phyloP scores from a whole-genome alignment of 1,140 invertebrate genomes.

The Hesperophylax magnus region DNA sequence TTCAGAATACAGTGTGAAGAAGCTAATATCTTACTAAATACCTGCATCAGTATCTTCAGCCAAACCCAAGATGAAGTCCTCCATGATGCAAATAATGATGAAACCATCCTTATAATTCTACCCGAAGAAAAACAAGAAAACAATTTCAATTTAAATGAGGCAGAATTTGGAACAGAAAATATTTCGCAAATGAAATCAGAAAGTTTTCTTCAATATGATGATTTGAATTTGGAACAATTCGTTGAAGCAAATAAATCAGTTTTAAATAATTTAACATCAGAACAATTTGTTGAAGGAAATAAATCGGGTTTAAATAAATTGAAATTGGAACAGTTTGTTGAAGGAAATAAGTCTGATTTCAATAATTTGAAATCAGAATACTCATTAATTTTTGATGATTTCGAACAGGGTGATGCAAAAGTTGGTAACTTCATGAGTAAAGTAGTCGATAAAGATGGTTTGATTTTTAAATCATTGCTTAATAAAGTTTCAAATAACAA shows the following conservation, averaged over 20 bases:
- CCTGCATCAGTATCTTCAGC: constrained; percentile 35
- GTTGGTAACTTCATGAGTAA: constrained; percentile 2
- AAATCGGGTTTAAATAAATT: not conserved
- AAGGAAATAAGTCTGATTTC: not conserved
- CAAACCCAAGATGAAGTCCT: constrained; percentile 21
- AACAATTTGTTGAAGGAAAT: not conserved
- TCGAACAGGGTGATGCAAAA: not conserved
- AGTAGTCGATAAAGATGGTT: not conserved
- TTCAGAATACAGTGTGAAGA: constrained; percentile 52
- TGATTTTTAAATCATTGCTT: constrained; percentile 31
- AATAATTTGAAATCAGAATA: not conserved
- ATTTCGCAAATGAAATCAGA: not conserved
- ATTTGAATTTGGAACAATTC: not conserved
- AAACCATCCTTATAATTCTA: constrained; percentile 48
- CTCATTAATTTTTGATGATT: not conserved
- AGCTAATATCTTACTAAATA: constrained; percentile 44
- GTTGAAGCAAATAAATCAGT: not conserved
- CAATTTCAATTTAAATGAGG: too few relatives aligned
- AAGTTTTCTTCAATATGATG: not conserved
- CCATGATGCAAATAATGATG: constrained; percentile 22
- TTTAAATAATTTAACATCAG: not conserved
- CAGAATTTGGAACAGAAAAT: not conserved
- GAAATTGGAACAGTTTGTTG: not conserved
- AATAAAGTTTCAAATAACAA: not conserved
- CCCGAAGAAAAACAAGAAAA: constrained; percentile 32